Evolutionary conservation across 2,888 invertebrate species (phyloP).

Genomic region (Psococerastis gibbosa): DNA sequence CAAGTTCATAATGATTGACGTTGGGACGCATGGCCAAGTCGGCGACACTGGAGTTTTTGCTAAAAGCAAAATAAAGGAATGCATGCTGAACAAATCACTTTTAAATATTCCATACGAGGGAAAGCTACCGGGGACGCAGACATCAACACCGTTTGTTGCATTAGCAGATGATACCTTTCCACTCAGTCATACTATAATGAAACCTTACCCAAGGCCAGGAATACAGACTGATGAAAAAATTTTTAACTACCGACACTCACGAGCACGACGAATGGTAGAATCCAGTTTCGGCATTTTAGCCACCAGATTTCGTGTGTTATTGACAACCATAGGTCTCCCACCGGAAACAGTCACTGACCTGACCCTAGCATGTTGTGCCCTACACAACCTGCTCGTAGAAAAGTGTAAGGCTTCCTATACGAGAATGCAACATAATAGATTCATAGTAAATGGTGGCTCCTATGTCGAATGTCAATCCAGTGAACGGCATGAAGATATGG

Average conservation of each 20-base stretch:
- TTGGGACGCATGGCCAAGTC: conserved; percentile 17
- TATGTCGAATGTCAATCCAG: too few relatives aligned
- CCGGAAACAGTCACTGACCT: conserved; percentile 13
- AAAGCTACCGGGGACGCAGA: conserved; percentile 8
- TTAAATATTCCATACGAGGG: conserved; percentile 3
- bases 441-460: too few relatives aligned
- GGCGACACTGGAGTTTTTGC: conserved; percentile 16
- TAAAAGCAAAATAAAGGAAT: conserved; percentile 10
- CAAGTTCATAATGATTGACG: conserved; percentile 17
- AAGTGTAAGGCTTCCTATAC: neutral
- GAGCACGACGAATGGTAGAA: conserved; percentile 14
- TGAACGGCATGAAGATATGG: too few relatives aligned
- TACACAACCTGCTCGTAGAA: conserved; percentile 8
- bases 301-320: conserved; percentile 14
- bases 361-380: conserved; percentile 8
- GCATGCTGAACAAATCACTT: conserved; percentile 7
- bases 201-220: conserved; percentile 8
- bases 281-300: conserved; percentile 15
- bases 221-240: conserved; percentile 13
- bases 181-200: conserved; percentile 12
- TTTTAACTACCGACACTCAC: conserved; percentile 13
- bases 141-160: conserved; percentile 9
- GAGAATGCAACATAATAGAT: too few relatives aligned
- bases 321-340: conserved; percentile 13
- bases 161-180: conserved; percentile 15